Conservation (phyloP, 2,113 vertebrate species). For the Aptenodytes patagonicus region DNA sequence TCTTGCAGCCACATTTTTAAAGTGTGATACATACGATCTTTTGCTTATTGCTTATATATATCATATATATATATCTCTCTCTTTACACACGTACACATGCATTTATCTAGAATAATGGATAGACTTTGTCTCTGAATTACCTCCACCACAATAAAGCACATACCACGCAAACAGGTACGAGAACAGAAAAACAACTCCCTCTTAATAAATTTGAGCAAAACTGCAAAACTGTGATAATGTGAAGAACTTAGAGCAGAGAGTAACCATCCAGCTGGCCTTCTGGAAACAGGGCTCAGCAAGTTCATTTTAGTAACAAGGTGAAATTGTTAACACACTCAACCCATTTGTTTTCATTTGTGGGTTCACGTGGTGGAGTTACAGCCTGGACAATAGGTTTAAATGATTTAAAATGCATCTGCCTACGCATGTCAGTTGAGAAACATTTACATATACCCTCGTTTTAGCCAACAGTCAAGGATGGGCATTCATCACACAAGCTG, state of each 20-base stretch:
- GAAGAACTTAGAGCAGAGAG: neutral
- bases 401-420: neutral
- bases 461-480: neutral
- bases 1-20: neutral
- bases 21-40: neutral
- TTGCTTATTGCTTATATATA: neutral
- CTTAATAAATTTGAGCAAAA: neutral
- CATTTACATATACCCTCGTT: neutral
- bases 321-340: neutral
- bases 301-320: neutral
- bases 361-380: neutral
- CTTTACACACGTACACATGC: neutral
- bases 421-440: neutral
- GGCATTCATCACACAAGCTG: neutral
- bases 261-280: neutral
- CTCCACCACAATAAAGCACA: neutral
- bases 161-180: neutral
- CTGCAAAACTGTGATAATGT: neutral
- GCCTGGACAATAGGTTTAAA: neutral
- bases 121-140: neutral
- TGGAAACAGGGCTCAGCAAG: neutral
- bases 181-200: neutral
- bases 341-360: neutral
- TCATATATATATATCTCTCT: neutral
- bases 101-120: neutral